These are phyloP conservation scores for Heterotis niloticus DNA, from an alignment of 2,113 vertebrate genomes.

Conservation along the genomic window DNA sequence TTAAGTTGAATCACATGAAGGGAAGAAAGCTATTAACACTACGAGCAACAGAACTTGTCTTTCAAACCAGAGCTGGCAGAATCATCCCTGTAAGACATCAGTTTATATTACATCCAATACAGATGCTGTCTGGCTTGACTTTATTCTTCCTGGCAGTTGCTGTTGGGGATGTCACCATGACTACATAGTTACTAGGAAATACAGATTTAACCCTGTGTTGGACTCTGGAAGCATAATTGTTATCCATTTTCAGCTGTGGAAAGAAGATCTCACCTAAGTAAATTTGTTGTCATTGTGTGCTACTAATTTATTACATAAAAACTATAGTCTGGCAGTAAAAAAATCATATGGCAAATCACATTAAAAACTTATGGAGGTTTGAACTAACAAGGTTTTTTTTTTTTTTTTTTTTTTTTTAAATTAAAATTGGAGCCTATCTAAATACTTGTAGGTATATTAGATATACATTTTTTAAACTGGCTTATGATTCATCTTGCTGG, in stretches of 20 bases:
- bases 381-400: too few relatives aligned
- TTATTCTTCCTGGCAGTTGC: constrained; percentile 12
- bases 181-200: constrained; percentile 26
- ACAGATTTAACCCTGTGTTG: constrained; percentile 12
- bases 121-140: background rate
- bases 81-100: constrained; percentile 8
- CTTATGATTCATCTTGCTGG: constrained; percentile 33
- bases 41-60: background rate
- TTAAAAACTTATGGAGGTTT: too few relatives aligned
- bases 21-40: constrained; percentile 9
- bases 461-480: constrained; percentile 29
- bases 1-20: background rate
- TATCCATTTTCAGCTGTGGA: background rate
- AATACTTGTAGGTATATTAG: background rate
- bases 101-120: constrained; percentile 10
- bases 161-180: constrained; percentile 21
- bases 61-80: constrained; percentile 11
- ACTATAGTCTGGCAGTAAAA: too few relatives aligned
- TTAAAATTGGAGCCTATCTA: too few relatives aligned
- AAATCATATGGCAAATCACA: too few relatives aligned
- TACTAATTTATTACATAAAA: too few relatives aligned
- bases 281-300: too few relatives aligned
- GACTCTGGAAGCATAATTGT: background rate
- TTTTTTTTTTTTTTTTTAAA: too few relatives aligned
- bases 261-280: background rate